Evolutionary conservation across 2,888 invertebrate species (phyloP), one percentile per base, ranked within the genome.

Genomic region (Andricus curvator): DNA sequence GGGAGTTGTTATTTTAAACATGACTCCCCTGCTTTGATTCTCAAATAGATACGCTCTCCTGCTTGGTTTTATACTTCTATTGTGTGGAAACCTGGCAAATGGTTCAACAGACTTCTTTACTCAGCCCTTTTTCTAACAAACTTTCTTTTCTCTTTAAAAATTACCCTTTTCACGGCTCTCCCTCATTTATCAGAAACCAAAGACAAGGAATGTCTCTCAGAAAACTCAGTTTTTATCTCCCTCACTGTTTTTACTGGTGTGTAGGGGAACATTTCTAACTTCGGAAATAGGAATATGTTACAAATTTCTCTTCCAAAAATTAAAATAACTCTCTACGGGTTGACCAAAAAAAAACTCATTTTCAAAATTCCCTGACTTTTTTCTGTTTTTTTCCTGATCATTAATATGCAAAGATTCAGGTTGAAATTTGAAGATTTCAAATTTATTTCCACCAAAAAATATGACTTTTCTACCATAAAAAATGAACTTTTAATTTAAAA

Each of bases 1-100:
- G 56, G 4, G 37, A 56, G 70, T 37, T 74, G 74, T 74, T 74
- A 74, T 74, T 74, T 74, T 74, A 74, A 56, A 74, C 51, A 48
- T 48, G 33, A 33, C n/a, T 56, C 74, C 56, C 56, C 56, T 74
- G n/a, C 56, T 51, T 74, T 37, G 56, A 37, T 51, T 51, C 74
- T 37, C n/a, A 74, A 74, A 74, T 74, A 74, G 74, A 56, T 51
- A 33, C 74, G 51, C 56, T n/a, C 56, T 74, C 56, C 70, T 70
- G 70, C 70, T 51, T 51, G 70, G 70, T 48, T 70, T 48, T 48
- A 17, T 17, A 17, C 44, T 70, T 70, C 56, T 56, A 74, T 74
- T 74, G 56, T 74, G 51, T 56, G 37, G 56, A 74, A 74, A 74
- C 33, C 56, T 74, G 56, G 74, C n/a, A 56, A 74, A 60, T n/a